phyloP scores from a whole-genome alignment of 64 coral and sea anemone species.

The Anthopleura sola region DNA sequence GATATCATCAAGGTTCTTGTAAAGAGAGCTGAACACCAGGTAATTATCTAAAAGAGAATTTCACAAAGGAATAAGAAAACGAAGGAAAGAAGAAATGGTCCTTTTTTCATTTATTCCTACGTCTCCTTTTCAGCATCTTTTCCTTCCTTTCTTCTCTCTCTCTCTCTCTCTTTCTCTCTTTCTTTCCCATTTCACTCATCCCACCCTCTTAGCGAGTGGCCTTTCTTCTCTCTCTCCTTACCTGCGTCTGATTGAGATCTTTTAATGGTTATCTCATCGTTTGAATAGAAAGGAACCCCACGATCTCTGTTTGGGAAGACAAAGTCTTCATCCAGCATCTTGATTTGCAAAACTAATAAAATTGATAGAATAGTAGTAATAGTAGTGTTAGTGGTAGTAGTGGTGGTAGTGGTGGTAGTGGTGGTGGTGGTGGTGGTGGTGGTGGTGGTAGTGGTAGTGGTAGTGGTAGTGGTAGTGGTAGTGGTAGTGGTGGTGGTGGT shows the following conservation, averaged over 20 bases:
- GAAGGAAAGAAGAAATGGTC: no score
- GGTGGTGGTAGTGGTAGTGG: no score
- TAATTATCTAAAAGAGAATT: conserved; percentile 33
- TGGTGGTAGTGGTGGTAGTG: not conserved
- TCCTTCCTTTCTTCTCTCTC: no score
- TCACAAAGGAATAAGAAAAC: not conserved
- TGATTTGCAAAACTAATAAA: conserved; percentile 19
- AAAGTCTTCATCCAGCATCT: conserved; percentile 11
- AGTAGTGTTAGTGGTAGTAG: not conserved
- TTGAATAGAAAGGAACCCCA: not conserved
- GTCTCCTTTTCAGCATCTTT: no score
- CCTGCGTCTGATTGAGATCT: conserved; percentile 4
- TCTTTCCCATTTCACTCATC: not conserved
- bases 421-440: not conserved
- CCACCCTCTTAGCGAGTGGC: not conserved
- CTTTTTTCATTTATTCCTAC: no score
- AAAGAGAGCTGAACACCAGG: conserved; percentile 66
- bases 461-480: not conserved
- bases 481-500: not conserved
- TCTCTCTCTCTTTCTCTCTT: not conserved
- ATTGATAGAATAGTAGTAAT: not conserved
- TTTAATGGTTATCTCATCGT: conserved; percentile 19
- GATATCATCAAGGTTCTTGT: conserved; percentile 41
- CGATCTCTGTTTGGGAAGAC: not conserved
- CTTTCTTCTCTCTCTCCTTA: not conserved